Evolutionary conservation across 2,888 invertebrate genomes (phyloP).

Genomic region (Eledone cirrhosa): DNA sequence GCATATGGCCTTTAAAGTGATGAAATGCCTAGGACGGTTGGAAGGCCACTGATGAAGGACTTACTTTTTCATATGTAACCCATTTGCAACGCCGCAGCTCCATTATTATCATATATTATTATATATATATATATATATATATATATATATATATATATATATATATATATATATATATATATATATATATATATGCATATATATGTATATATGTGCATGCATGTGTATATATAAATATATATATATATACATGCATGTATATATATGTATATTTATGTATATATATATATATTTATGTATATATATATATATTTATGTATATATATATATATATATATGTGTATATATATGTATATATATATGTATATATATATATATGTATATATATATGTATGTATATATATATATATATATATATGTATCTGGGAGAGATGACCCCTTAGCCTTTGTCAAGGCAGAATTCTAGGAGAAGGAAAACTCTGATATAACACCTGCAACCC

Average conservation of each 20-base stretch:
- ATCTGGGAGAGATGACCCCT: no score
- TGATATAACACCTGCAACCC: no score
- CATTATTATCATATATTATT: not conserved
- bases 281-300: not conserved
- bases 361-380: not conserved
- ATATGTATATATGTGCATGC: not conserved
- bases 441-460: no score
- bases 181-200: not conserved
- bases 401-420: no score
- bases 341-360: not conserved
- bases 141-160: constrained; percentile 6
- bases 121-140: constrained; percentile 6
- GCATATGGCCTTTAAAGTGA: no score
- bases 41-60: no score
- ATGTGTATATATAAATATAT: not conserved
- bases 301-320: not conserved
- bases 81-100: no score
- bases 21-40: no score
- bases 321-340: not conserved
- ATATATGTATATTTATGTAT: not conserved
- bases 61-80: no score
- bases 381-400: no score
- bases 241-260: not conserved
- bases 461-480: no score
- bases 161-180: constrained; percentile 6